A percentile compares a stretch with the other conserved stretches of the same genome.
phyloP scores from a whole-genome alignment of 2,113 vertebrate genomes.

The Dissostichus mawsoni region DNA sequence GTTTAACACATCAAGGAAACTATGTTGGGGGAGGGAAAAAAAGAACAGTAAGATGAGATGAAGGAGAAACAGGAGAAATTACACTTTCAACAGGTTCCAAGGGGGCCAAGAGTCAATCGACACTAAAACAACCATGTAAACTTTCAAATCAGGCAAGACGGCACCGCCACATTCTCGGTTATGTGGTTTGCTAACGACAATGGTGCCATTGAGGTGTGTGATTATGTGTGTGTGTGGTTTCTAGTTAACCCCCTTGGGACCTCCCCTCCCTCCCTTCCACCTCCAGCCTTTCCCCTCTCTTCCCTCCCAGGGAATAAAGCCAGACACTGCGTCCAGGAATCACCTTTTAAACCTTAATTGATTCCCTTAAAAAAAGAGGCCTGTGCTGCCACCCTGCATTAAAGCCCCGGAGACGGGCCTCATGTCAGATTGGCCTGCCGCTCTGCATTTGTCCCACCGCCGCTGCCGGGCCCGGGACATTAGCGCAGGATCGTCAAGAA shows the following conservation, averaged over 20 bases:
- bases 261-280: conserved; percentile 48
- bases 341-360: conserved; percentile 84
- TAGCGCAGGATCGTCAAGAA: conserved; percentile 78
- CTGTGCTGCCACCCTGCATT: conserved; percentile 72
- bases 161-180: conserved; percentile 39
- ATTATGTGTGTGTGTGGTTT: conserved; percentile 68
- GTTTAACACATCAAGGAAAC: conserved; percentile 12
- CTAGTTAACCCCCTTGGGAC: conserved; percentile 67
- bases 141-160: conserved; percentile 51
- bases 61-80: conserved; percentile 27
- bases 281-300: not conserved
- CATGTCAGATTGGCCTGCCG: conserved; percentile 73
- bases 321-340: conserved; percentile 73
- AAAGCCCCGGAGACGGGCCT: conserved; percentile 64
- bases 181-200: conserved; percentile 60
- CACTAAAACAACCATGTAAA: conserved; percentile 65
- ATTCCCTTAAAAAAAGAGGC: conserved; percentile 74
- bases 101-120: conserved; percentile 49
- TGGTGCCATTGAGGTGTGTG: conserved; percentile 75
- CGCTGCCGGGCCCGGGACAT: conserved; percentile 61
- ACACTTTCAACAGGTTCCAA: conserved; percentile 59
- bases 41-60: not conserved
- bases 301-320: conserved; percentile 71
- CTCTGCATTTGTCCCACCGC: conserved; percentile 69
- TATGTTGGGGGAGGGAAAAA: conserved; percentile 54